Evolutionary conservation across 2,113 vertebrate genomes (phyloP), one percentile per base, ranked within the genome.

Genomic region (Empidonax alnorum): DNA sequence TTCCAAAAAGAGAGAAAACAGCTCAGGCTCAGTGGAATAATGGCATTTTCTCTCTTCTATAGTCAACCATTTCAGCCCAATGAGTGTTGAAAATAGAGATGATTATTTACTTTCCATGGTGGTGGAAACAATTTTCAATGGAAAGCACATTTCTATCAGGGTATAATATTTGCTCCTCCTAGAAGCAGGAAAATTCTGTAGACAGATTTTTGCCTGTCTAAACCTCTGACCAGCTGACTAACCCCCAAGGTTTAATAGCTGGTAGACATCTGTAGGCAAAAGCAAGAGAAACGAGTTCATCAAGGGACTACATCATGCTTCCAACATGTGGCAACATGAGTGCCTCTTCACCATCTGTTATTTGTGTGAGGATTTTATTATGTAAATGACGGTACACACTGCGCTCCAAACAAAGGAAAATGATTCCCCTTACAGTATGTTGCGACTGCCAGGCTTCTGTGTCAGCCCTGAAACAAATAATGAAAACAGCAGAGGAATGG

Each of bases 281-380:
- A 97, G 95, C 95, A 97, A 97, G 97, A 97, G 97, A 96, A 97
- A 97, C 5, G 20, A 97, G 95, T 97, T 97, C 96, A 97, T 96
- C 94, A 90, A 82, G 96, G 89, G 97, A 82, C 74, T 89, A 91
- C 83, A 96, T 95, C 96, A 88, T 97, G 96, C 96, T 98, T 98
- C 97, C 97, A 98, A 98, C 98, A 97, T 98, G 97, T 98, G 96
- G 97, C 69, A 94, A 97, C 96, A 95, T 92, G 97, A 98, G 93
- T 97, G 96, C 94, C 94, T 98, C 97, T 97, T 98, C 93, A 96
- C 98, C 98, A 98, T 98, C 98, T 98, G 98, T 98, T 98, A 98
- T 98, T 98, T 98, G 95, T 97, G 95, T 97, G 96, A 97, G 97
- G 97, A 97, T 98, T 98, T 98, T 98, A 98, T 98, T 98, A 98